Percentiles rank a stretch among this genome's conserved stretches.
Conservation (phyloP, 2,797 vertebrate species). For the Heterohyrax brucei region DNA sequence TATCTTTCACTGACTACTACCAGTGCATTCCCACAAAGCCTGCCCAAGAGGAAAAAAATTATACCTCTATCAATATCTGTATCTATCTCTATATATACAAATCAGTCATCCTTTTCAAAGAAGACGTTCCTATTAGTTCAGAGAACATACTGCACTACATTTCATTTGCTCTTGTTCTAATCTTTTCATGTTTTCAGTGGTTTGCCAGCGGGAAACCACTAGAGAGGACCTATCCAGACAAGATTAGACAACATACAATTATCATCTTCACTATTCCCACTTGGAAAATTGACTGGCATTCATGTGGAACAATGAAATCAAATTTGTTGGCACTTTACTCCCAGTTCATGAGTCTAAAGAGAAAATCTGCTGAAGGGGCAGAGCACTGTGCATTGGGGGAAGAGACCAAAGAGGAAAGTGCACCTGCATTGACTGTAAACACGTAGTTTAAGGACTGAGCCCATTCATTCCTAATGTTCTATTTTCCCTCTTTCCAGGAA, state of each 20-base stretch:
- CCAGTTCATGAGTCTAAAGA: conserved; percentile 70
- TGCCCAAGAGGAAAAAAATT: not conserved
- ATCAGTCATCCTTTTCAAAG: conserved; percentile 81
- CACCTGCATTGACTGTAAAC: not conserved
- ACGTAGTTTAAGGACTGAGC: not conserved
- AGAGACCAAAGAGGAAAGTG: not conserved
- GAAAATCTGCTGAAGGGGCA: conserved; percentile 1
- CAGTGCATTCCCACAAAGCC: not conserved
- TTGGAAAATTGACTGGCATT: conserved; percentile 74
- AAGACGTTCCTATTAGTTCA: conserved; percentile 74
- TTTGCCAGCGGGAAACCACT: conserved; percentile 88
- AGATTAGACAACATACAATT: conserved; percentile 86
- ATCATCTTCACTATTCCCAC: conserved; percentile 82
- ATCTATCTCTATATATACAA: conserved; percentile 65
- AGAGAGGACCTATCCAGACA: conserved; percentile 81
- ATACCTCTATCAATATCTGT: not conserved
- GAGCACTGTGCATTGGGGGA: not conserved
- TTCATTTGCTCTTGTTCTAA: conserved; percentile 80
- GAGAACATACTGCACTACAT: conserved; percentile 71
- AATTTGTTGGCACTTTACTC: conserved; percentile 55
- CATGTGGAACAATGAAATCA: conserved; percentile 79
- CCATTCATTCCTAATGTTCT: not conserved
- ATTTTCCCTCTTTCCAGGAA: not conserved
- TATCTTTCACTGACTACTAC: not conserved
- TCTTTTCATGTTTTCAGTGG: conserved; percentile 83